phyloP scores from a whole-genome alignment of 2,113 vertebrate species.

The Rhinichthys klamathensis region DNA sequence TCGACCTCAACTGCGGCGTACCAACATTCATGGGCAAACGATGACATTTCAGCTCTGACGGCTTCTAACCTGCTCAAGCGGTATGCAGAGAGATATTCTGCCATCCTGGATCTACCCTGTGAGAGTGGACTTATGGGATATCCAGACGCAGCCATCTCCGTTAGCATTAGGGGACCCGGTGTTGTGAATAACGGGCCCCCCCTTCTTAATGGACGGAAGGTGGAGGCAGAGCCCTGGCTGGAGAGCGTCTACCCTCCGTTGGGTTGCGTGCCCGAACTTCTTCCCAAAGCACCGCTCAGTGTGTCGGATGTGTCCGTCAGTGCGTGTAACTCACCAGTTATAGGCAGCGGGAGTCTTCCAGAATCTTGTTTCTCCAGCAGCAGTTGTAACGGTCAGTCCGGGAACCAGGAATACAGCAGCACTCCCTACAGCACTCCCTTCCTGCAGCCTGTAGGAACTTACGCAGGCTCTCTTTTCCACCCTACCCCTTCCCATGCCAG shows the following conservation, averaged over 20 bases:
- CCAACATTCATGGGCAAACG: conserved; percentile 98
- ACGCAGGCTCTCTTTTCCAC: conserved; percentile 85
- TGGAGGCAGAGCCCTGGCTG: conserved; percentile 92
- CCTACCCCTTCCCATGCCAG: conserved; percentile 78
- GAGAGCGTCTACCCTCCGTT: conserved; percentile 92
- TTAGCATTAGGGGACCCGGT: conserved; percentile 61
- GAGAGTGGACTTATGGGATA: conserved; percentile 85
- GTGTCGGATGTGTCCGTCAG: conserved; percentile 88
- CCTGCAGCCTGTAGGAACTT: conserved; percentile 90
- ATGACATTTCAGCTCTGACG: conserved; percentile 97
- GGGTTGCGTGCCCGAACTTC: conserved; percentile 88
- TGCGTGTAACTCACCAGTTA: conserved; percentile 93
- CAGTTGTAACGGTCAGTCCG: conserved; percentile 90
- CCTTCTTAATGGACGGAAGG: conserved; percentile 90
- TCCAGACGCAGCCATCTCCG: conserved; percentile 75
- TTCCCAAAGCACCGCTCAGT: conserved; percentile 82
- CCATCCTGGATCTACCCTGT: conserved; percentile 90
- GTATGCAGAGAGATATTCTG: conserved; percentile 97
- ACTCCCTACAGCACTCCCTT: conserved; percentile 92
- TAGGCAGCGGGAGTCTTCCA: conserved; percentile 88
- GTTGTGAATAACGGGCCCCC: conserved; percentile 67
- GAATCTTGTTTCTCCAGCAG: conserved; percentile 94
- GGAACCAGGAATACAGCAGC: conserved; percentile 93
- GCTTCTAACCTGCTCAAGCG: conserved; percentile 98
- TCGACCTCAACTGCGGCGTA: conserved; percentile 78